Evolutionary conservation across 53 echinoderm and acorn worm genomes (phyloP), one percentile per base, ranked within the genome.

Genomic region (Holothuria leucospilota): DNA sequence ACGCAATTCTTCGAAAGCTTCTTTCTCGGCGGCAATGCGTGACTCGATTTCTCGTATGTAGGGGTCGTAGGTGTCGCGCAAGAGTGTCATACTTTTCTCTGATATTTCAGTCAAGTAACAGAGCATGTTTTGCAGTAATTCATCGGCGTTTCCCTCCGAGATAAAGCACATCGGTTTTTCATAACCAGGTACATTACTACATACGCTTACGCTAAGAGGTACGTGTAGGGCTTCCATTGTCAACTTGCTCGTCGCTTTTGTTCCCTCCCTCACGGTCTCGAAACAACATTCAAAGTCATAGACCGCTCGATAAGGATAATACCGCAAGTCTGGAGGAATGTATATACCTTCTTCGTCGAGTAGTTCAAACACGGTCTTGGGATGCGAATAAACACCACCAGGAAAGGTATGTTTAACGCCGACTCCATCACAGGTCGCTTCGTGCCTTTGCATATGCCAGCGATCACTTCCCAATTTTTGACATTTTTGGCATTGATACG

Each of bases 391-490:
- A n/a, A n/a, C n/a, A n/a, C n/a, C n/a, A n/a, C n/a, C n/a, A n/a
- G n/a, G n/a, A n/a, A n/a, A n/a, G n/a, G n/a, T n/a, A n/a, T n/a
- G n/a, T n/a, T n/a, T n/a, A n/a, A n/a, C n/a, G n/a, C n/a, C n/a
- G n/a, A n/a, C n/a, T n/a, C 89, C 59, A 71, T 71, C 10, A 14
- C 20, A 92, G 9, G 92, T 92, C 30, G 71, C 10, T 39, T 91
- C 85, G 51, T 90, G 90, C 13, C 86, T 79, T 27, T 52, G 26
- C 28, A 75, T 38, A 14, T 82, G 29, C 3, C 62, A 68, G 3
- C 84, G 62, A 62, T 72, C 34, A 34, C 34, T 34, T 34, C 34
- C 3, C 1, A 34, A 3, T 34, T 34, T 34, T 34, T 34, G 34
- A 34, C 34, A 34, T 34, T 34, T 34, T 34, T 34, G 3, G 34